These are phyloP conservation scores for Perccottus glenii DNA, from an alignment of 2,113 vertebrate species.

Conservation along the genomic window DNA sequence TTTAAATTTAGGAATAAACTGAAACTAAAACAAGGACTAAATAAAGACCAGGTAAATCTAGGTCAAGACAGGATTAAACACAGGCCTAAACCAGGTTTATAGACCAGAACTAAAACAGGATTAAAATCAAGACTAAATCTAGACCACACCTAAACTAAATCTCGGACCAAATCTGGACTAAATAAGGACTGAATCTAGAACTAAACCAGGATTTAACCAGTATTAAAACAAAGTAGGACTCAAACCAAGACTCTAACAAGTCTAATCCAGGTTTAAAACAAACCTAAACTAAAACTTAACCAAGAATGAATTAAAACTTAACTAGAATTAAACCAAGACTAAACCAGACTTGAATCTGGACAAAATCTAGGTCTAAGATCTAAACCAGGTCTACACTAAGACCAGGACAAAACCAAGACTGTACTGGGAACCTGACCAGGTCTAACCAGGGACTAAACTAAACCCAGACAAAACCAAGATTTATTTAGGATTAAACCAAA, in stretches of 20 bases:
- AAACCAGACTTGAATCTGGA: not conserved
- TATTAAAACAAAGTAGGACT: not conserved
- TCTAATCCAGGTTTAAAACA: not conserved
- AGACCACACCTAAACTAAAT: too few species aligned
- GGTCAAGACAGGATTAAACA: not conserved
- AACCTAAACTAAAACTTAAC: not conserved
- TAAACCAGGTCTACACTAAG: too few species aligned
- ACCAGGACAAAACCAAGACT: not conserved
- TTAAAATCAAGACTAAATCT: not conserved
- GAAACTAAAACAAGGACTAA: not conserved
- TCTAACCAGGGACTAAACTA: too few species aligned
- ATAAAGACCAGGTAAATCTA: too few species aligned
- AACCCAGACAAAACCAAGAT: too few species aligned
- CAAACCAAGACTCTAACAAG: not conserved
- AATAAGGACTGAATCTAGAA: too few species aligned
- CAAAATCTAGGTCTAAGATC: not conserved
- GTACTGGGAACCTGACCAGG: too few species aligned
- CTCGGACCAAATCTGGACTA: too few species aligned
- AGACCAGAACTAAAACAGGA: not conserved
- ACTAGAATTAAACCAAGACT: not conserved
- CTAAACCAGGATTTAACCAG: not conserved
- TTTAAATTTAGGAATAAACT: not conserved
- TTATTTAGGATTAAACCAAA: too few species aligned
- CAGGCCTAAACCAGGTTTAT: not conserved
- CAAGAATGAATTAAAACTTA: too few species aligned